These are phyloP conservation scores for Narcine bancroftii DNA, from an alignment of 2,113 vertebrate species.

Conservation along the genomic window DNA sequence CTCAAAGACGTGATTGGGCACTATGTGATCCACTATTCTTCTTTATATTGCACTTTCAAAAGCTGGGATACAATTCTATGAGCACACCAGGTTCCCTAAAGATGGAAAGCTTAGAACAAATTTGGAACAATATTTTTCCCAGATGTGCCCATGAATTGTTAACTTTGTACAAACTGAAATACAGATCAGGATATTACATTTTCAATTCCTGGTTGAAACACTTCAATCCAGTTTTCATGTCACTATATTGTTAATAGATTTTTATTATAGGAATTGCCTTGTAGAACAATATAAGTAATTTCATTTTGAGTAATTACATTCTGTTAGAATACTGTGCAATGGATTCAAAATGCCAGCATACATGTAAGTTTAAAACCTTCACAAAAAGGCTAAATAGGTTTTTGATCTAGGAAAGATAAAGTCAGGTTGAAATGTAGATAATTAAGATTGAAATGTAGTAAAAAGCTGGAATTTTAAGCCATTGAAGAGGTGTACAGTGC, in stretches of 20 bases:
- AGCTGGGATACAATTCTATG: neutral
- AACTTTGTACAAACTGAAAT: neutral
- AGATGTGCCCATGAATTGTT: neutral
- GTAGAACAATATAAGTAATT: neutral
- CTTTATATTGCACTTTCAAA: neutral
- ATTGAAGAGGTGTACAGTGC: no score
- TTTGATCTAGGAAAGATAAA: neutral
- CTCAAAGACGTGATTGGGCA: neutral
- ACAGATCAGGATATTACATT: neutral
- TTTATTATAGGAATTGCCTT: neutral
- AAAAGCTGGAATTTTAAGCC: neutral
- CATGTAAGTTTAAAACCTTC: neutral
- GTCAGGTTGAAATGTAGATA: no score
- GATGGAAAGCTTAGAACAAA: neutral
- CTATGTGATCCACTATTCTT: neutral
- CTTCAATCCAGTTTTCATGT: neutral
- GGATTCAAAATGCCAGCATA: neutral
- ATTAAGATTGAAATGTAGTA: neutral
- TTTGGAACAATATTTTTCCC: neutral
- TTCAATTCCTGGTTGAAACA: neutral
- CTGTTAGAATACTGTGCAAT: no score
- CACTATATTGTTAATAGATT: neutral
- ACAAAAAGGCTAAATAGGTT: no score
- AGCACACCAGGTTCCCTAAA: neutral
- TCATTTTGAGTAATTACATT: neutral